A percentile compares a stretch with the other conserved stretches of the same genome.
phyloP scores from a whole-genome alignment of 2,888 invertebrate genomes.

The Macaria liturata region DNA sequence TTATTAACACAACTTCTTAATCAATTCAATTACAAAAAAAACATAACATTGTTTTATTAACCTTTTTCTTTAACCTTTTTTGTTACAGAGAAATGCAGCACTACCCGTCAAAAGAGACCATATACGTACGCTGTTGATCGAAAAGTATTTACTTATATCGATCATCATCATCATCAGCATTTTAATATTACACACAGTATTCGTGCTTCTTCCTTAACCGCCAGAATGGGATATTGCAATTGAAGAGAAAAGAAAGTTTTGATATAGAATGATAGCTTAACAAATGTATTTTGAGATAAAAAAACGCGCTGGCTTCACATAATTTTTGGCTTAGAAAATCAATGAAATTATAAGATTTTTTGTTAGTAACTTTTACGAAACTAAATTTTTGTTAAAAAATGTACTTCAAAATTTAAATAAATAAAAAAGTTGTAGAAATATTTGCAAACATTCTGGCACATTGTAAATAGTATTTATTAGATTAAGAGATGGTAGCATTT shows the following conservation, averaged over 20 bases:
- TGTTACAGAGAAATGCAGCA: conserved; percentile 78
- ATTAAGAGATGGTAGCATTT: conserved; percentile 76
- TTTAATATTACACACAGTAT: conserved; percentile 73
- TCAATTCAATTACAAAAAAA: not conserved
- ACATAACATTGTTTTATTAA: not conserved
- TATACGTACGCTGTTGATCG: conserved; percentile 69
- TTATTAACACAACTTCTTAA: not conserved
- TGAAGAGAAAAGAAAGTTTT: conserved; percentile 31
- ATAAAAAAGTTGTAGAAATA: conserved; percentile 21
- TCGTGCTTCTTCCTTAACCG: conserved; percentile 76
- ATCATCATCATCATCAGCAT: conserved; percentile 38
- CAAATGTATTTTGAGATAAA: not conserved
- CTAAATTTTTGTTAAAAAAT: not conserved
- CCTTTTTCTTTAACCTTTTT: not conserved
- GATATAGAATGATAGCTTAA: conserved; percentile 17
- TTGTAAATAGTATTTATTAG: conserved; percentile 83
- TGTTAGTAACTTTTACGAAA: not conserved
- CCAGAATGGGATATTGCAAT: conserved; percentile 77
- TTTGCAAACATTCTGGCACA: conserved; percentile 73
- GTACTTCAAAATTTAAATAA: not conserved
- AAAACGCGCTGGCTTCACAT: conserved; percentile 26
- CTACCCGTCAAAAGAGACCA: conserved; percentile 73
- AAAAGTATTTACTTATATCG: conserved; percentile 36
- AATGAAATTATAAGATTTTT: no score
- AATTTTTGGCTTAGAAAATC: not conserved